Conservation (phyloP, 2,113 vertebrate genomes). For the Rhinichthys klamathensis region DNA sequence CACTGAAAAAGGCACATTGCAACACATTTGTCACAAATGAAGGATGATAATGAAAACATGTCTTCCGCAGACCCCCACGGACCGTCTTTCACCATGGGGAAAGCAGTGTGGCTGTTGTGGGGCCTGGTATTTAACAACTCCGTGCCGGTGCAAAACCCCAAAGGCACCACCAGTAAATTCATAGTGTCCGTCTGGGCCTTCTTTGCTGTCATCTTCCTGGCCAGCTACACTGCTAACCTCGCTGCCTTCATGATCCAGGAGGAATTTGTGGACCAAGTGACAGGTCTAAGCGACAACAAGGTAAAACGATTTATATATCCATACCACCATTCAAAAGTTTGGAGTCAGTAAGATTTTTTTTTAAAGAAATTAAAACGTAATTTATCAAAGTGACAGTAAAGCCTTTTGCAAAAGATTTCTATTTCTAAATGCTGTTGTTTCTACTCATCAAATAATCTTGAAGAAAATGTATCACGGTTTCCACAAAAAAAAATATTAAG, state of each 20-base stretch:
- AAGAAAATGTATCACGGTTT: not conserved
- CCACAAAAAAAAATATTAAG: not conserved
- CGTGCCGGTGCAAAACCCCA: constrained; percentile 97
- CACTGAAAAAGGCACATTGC: not conserved
- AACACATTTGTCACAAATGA: not conserved
- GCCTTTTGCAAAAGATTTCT: not conserved
- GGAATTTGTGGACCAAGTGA: constrained; percentile 98
- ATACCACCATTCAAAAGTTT: not conserved
- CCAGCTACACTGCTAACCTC: constrained; percentile 90
- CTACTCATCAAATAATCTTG: not conserved
- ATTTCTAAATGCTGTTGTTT: not conserved
- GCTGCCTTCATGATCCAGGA: constrained; percentile 94
- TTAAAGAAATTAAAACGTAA: not conserved
- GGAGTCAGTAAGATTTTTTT: not conserved
- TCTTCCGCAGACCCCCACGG: constrained; percentile 87
- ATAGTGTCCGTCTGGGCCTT: constrained; percentile 98
- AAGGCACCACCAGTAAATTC: constrained; percentile 97
- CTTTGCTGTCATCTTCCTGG: constrained; percentile 91
- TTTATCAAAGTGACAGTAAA: not conserved
- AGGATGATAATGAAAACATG: constrained; percentile 6
- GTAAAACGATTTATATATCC: constrained; percentile 67
- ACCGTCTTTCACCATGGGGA: constrained; percentile 97
- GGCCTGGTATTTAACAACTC: constrained; percentile 99
- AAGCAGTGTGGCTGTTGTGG: constrained; percentile 98
- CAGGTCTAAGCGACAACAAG: constrained; percentile 98